Evolutionary conservation across 2,113 vertebrate species (phyloP).

Genomic region (Serilophus lunatus): DNA sequence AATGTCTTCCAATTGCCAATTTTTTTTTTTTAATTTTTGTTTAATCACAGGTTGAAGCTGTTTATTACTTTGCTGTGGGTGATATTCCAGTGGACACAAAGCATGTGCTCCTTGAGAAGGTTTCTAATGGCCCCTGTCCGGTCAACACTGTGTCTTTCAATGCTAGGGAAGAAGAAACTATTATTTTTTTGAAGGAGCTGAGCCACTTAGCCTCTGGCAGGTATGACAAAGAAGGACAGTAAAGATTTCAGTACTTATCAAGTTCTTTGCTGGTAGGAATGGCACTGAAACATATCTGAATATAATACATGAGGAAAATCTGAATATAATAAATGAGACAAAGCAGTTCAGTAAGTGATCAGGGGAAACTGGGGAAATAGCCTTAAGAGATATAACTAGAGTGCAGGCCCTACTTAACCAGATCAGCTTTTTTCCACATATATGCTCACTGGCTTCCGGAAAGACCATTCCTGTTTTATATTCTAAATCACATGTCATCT

Average conservation of each 20-base stretch:
- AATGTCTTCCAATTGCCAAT: neutral
- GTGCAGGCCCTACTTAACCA: neutral
- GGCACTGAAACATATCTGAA: neutral
- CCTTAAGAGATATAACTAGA: neutral
- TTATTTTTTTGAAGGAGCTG: constrained; percentile 73
- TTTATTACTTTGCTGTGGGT: constrained; percentile 80
- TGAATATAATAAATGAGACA: neutral
- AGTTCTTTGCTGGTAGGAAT: neutral
- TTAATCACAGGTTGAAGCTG: constrained; percentile 71
- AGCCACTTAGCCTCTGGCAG: constrained; percentile 70
- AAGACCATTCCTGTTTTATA: neutral
- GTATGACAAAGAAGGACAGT: constrained; percentile 54
- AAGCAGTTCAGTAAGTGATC: neutral
- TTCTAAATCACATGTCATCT: neutral
- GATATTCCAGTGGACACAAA: constrained; percentile 63
- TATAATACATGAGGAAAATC: neutral
- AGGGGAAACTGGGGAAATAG: neutral
- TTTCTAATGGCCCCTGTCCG: constrained; percentile 41
- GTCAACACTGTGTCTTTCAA: constrained; percentile 79
- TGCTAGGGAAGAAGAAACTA: constrained; percentile 70
- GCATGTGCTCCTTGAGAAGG: constrained; percentile 57
- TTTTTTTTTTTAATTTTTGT: neutral
- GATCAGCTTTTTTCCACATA: neutral
- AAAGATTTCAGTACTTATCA: neutral
- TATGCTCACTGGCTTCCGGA: neutral